A percentile compares a stretch with the other conserved stretches of the same genome.
Conservation (phyloP, 2,113 vertebrate genomes). For the Solea senegalensis region DNA sequence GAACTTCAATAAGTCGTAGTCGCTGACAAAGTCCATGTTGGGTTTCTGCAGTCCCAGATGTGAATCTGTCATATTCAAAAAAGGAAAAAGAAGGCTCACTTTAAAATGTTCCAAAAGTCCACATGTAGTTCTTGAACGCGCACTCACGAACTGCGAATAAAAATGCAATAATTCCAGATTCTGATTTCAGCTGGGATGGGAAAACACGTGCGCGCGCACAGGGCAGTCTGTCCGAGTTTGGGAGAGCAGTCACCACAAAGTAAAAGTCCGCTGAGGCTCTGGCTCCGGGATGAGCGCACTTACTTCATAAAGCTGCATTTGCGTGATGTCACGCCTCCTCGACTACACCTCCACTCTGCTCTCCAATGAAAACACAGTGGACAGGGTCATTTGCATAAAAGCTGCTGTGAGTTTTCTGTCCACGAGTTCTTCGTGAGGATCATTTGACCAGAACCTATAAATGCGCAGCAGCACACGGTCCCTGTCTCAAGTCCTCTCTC, state of each 20-base stretch:
- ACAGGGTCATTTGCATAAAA: slow-evolving; percentile 71
- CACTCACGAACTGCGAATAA: slow-evolving; percentile 7
- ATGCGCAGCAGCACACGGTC: slow-evolving; percentile 18
- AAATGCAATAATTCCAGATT: slow-evolving; percentile 53
- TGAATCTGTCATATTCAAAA: slow-evolving; percentile 86
- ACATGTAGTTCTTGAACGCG: slow-evolving; percentile 51
- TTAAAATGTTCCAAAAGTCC: slow-evolving; percentile 47
- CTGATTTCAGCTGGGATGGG: slow-evolving; percentile 20
- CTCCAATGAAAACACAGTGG: slow-evolving; percentile 73
- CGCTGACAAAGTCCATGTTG: slow-evolving; percentile 94
- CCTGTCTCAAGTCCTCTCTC: neutral
- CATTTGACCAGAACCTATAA: slow-evolving; percentile 58
- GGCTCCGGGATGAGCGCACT: slow-evolving; percentile 69
- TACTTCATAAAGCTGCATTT: slow-evolving; percentile 75
- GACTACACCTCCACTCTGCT: slow-evolving; percentile 62
- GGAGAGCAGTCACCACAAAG: slow-evolving; percentile 9
- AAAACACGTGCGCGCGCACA: slow-evolving; percentile 19
- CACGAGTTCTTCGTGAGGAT: slow-evolving; percentile 43
- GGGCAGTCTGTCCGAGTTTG: slow-evolving; percentile 24
- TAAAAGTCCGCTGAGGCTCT: slow-evolving; percentile 37
- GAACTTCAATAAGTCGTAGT: slow-evolving; percentile 94
- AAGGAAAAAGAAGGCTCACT: slow-evolving; percentile 19
- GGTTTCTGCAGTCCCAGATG: slow-evolving; percentile 88
- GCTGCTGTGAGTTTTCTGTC: slow-evolving; percentile 37
- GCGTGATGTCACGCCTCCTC: slow-evolving; percentile 74